Conservation (phyloP, 2,113 vertebrate genomes). For the Pachycephala philippinensis region DNA sequence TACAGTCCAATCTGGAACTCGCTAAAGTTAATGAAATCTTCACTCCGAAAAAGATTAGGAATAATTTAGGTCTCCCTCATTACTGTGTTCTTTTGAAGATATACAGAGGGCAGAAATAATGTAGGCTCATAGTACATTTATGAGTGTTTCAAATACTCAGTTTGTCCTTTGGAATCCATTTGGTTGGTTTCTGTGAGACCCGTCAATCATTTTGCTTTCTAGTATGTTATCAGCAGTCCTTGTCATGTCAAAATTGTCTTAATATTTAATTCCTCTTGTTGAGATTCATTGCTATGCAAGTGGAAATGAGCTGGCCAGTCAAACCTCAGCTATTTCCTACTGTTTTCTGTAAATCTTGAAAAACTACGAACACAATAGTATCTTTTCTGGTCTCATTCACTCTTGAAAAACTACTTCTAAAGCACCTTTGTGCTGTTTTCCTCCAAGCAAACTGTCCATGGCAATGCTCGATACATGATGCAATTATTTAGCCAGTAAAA, state of each 20-base stretch:
- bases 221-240: neutral
- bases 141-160: neutral
- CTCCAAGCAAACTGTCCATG: neutral
- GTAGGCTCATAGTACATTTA: neutral
- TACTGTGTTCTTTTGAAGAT: neutral
- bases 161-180: neutral
- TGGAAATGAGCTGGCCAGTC: neutral
- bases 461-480: neutral
- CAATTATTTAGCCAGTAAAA: neutral
- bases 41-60: neutral
- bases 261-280: neutral
- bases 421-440: neutral
- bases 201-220: neutral
- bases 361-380: neutral
- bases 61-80: neutral
- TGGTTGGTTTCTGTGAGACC: neutral
- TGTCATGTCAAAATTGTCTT: neutral
- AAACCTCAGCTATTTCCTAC: neutral
- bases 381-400: neutral
- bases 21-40: neutral
- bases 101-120: neutral
- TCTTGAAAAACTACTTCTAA: neutral
- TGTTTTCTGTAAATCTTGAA: neutral
- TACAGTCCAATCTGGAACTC: neutral
- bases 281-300: neutral